Conservation (phyloP, 2,888 invertebrate genomes). For the Tachina grossa region DNA sequence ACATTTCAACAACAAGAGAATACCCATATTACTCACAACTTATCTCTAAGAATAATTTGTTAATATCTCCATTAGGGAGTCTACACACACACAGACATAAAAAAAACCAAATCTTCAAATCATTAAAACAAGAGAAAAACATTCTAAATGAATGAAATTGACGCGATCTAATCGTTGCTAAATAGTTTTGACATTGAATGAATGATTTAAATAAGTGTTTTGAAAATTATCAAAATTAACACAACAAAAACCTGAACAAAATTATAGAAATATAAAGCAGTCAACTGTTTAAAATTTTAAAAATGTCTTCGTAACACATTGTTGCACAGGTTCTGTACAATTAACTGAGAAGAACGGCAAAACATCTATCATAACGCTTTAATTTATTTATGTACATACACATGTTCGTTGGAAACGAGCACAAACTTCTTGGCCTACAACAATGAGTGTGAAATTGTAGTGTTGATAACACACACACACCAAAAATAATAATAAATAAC, state of each 20-base stretch:
- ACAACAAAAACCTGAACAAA: background rate
- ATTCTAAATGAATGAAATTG: constrained; percentile 2
- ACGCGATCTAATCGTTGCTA: constrained; percentile 26
- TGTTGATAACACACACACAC: background rate
- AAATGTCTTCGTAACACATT: background rate
- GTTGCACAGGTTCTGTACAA: background rate
- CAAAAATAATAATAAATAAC: background rate
- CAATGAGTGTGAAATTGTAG: background rate
- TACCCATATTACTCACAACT: background rate
- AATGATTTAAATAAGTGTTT: constrained; percentile 34
- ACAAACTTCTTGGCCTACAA: background rate
- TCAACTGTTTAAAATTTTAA: constrained; percentile 18
- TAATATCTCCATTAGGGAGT: background rate
- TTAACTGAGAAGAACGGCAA: constrained; percentile 14
- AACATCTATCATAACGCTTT: constrained; percentile 1
- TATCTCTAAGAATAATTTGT: background rate
- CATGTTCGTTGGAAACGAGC: background rate
- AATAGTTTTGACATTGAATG: constrained; percentile 42
- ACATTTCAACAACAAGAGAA: background rate
- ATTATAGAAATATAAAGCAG: constrained; percentile 18
- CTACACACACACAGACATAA: background rate
- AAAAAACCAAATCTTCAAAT: background rate
- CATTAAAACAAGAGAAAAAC: background rate
- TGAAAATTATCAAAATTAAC: constrained; percentile 16
- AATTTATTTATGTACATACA: background rate